These are phyloP conservation scores for Oenanthe melanoleuca DNA, from an alignment of 2,113 vertebrate species.

Conservation along the genomic window DNA sequence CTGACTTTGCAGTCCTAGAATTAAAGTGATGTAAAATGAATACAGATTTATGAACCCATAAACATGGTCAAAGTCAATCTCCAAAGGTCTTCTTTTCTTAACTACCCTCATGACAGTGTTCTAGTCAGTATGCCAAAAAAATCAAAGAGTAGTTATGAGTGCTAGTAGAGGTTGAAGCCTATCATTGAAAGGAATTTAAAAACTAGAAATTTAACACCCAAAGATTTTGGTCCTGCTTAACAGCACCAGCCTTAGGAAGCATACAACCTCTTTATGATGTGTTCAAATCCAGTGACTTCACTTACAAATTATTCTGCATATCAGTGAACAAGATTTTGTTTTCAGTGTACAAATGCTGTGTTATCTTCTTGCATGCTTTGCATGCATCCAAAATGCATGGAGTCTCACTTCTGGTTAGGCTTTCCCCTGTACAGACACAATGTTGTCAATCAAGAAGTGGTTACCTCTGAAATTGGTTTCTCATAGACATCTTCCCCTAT, in stretches of 20 bases:
- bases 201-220: neutral
- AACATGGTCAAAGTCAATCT: neutral
- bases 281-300: neutral
- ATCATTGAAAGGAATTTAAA: neutral
- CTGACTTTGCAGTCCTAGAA: neutral
- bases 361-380: neutral
- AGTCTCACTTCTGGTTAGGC: neutral
- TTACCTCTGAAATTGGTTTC: slow-evolving; percentile 93
- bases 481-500: slow-evolving; percentile 89
- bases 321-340: neutral
- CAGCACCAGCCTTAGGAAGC: neutral
- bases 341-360: neutral
- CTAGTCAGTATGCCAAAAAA: neutral
- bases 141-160: neutral
- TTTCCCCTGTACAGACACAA: neutral
- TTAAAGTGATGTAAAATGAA: neutral
- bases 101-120: neutral
- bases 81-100: neutral
- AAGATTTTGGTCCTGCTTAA: neutral
- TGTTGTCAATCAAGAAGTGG: neutral
- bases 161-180: neutral
- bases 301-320: neutral
- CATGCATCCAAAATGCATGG: neutral
- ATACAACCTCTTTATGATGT: neutral
- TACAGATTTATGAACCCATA: neutral